Conservation (phyloP, 2,888 invertebrate species). For the Odontothrips loti region DNA sequence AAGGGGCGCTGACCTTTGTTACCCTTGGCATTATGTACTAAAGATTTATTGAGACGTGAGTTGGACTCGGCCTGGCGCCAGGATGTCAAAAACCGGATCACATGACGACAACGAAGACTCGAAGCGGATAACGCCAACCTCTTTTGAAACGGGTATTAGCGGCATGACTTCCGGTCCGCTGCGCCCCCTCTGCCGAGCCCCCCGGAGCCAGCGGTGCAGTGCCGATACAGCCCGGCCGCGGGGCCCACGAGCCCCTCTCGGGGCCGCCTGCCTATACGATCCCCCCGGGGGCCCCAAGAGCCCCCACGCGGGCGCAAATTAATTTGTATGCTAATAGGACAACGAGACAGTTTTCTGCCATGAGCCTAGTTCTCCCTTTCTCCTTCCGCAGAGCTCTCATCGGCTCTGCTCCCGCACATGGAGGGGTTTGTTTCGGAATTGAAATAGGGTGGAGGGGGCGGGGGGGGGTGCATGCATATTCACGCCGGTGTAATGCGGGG, state of each 20-base stretch:
- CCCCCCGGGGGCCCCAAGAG: not conserved
- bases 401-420: not conserved
- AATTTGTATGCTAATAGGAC: slow-evolving; percentile 20
- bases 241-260: not conserved
- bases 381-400: not conserved
- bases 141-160: no score
- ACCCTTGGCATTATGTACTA: no score
- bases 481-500: not conserved
- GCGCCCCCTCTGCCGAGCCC: no score
- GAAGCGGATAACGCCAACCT: no score
- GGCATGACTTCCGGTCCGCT: no score
- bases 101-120: no score
- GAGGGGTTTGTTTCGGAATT: not conserved
- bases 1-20: no score
- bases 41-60: no score
- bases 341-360: slow-evolving; percentile 2
- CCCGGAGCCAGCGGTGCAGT: not conserved
- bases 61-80: no score
- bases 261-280: not conserved
- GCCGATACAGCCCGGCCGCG: not conserved
- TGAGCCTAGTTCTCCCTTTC: not conserved
- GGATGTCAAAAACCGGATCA: no score
- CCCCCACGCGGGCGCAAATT: not conserved
- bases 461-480: no score
- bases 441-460: no score